phyloP scores from a whole-genome alignment of 2,797 vertebrate species.

The Avahi laniger region DNA sequence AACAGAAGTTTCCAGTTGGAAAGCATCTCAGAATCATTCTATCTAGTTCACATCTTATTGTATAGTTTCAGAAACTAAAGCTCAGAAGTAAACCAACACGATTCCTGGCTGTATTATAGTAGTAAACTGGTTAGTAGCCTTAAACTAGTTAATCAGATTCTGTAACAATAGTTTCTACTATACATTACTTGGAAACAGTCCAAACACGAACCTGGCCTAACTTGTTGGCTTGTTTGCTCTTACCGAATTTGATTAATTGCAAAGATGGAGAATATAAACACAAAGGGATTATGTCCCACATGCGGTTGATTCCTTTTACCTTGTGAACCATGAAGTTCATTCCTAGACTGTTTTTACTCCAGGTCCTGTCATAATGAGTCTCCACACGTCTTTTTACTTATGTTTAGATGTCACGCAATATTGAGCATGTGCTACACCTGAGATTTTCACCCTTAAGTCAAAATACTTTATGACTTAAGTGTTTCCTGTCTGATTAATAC shows the following conservation, averaged over 20 bases:
- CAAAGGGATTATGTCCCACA: background rate
- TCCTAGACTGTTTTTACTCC: background rate
- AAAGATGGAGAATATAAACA: constrained; percentile 25
- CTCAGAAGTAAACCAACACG: background rate
- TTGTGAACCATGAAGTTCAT: constrained; percentile 34
- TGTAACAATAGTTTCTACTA: background rate
- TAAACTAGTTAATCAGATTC: background rate
- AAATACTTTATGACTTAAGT: background rate
- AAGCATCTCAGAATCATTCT: background rate
- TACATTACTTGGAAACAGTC: background rate
- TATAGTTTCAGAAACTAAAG: background rate
- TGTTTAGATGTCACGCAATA: background rate
- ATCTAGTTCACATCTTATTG: background rate
- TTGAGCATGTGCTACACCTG: background rate
- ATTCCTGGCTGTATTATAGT: background rate
- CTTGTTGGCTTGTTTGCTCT: background rate
- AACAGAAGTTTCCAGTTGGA: background rate
- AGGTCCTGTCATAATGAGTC: background rate
- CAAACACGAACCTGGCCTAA: background rate
- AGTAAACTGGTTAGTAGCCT: background rate
- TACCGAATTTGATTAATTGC: background rate
- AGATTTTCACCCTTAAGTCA: background rate
- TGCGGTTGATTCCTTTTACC: background rate
- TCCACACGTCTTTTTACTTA: background rate
- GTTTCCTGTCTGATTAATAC: background rate